A percentile compares a stretch with the other conserved stretches of the same genome.
These are phyloP conservation scores for Dreissena rostriformis DNA, from an alignment of 1,140 invertebrate species.

Conservation along the genomic window DNA sequence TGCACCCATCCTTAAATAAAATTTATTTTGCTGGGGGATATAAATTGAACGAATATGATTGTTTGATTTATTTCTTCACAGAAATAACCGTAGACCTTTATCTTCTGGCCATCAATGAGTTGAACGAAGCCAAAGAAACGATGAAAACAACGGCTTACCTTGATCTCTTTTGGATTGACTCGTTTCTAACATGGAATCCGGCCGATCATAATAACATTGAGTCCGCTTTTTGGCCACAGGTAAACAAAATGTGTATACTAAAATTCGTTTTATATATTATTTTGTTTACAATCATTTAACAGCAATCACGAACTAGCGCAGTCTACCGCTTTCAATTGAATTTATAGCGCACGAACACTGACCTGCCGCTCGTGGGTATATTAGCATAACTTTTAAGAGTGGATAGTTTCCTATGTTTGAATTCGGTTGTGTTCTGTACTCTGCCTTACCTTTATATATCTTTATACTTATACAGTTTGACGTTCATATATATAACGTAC, in stretches of 20 bases:
- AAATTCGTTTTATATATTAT: neutral
- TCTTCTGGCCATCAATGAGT: neutral
- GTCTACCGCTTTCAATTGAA: too few relatives aligned
- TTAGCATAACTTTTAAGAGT: too few relatives aligned
- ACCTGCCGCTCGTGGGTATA: too few relatives aligned
- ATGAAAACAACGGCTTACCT: neutral
- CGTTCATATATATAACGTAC: too few relatives aligned
- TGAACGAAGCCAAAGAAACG: neutral
- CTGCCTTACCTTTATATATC: too few relatives aligned
- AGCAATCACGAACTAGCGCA: neutral
- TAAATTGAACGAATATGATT: too few relatives aligned
- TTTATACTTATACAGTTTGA: too few relatives aligned
- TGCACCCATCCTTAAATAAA: too few relatives aligned
- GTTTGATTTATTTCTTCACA: neutral
- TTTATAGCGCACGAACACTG: too few relatives aligned
- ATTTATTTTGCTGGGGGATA: too few relatives aligned
- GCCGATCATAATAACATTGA: neutral
- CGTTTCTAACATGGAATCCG: neutral
- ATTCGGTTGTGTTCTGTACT: too few relatives aligned
- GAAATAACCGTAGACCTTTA: neutral
- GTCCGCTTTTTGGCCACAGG: neutral
- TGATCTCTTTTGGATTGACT: neutral
- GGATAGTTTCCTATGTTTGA: too few relatives aligned
- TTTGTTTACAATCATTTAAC: neutral
- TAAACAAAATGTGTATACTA: neutral